These are phyloP conservation scores for Acleris cristana DNA, from an alignment of 2,888 invertebrate genomes.

Conservation along the genomic window DNA sequence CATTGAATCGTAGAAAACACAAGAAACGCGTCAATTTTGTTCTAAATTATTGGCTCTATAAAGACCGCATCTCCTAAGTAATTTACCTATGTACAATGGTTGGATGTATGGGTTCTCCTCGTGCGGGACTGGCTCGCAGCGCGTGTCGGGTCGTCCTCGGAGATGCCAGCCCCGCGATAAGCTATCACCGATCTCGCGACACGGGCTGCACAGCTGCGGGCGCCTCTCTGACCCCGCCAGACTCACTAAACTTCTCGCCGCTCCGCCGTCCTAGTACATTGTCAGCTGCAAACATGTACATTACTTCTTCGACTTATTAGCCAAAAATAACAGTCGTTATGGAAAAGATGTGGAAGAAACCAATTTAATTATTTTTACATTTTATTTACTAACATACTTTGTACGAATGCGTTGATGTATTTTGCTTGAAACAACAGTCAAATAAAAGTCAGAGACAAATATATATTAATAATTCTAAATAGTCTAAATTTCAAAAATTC, in stretches of 20 bases:
- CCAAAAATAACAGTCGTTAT: not conserved
- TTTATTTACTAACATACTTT: too few species aligned
- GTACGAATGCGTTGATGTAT: too few species aligned
- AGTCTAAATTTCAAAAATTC: too few species aligned
- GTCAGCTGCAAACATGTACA: slow-evolving; percentile 7
- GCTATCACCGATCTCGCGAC: slow-evolving; percentile 54
- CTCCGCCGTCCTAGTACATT: slow-evolving; percentile 3
- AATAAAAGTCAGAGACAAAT: too few species aligned
- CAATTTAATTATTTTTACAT: too few species aligned
- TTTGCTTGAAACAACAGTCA: too few species aligned
- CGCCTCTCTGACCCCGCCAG: slow-evolving; percentile 45
- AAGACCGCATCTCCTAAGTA: not conserved
- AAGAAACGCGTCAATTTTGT: too few species aligned
- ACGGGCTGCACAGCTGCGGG: slow-evolving; percentile 50
- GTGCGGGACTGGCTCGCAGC: slow-evolving; percentile 24
- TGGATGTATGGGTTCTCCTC: not conserved
- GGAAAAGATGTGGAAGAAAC: too few species aligned
- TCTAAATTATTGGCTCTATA: too few species aligned
- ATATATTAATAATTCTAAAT: too few species aligned
- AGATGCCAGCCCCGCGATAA: slow-evolving; percentile 54
- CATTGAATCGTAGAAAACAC: too few species aligned
- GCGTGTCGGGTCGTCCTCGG: slow-evolving; percentile 48
- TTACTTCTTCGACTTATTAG: not conserved
- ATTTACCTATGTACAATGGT: not conserved
- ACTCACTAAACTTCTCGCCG: slow-evolving; percentile 9